These are phyloP conservation scores for Zaprionus africanus DNA, from an alignment of 1,140 invertebrate species.

Conservation along the genomic window DNA sequence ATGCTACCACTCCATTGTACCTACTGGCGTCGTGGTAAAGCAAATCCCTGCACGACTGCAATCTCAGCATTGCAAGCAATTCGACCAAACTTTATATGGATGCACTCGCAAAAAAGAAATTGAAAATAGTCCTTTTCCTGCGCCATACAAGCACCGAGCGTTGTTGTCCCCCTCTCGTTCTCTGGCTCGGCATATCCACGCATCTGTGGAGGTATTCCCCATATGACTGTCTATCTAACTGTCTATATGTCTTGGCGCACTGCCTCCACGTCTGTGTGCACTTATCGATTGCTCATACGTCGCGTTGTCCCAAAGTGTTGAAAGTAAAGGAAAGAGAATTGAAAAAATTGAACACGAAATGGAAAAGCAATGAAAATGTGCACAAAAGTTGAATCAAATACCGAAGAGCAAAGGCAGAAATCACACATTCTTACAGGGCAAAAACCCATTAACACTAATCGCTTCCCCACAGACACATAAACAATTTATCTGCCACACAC, in stretches of 20 bases:
- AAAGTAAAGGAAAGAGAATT: constrained; percentile 41
- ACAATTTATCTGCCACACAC: constrained; percentile 76
- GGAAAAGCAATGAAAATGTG: constrained; percentile 59
- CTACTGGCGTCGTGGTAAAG: constrained; percentile 41
- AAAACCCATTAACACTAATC: constrained; percentile 82
- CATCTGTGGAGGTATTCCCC: constrained; percentile 63
- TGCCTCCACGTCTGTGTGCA: constrained; percentile 59
- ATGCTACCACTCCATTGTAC: neutral
- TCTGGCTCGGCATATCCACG: constrained; percentile 15
- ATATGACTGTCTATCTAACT: constrained; percentile 77
- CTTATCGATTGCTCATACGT: constrained; percentile 78
- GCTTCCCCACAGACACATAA: constrained; percentile 83
- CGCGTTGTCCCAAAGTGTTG: constrained; percentile 63
- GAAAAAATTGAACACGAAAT: constrained; percentile 39
- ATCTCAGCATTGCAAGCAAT: constrained; percentile 73
- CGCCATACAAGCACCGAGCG: neutral
- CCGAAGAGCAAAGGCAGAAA: constrained; percentile 69
- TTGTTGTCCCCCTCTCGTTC: neutral
- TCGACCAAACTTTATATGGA: constrained; percentile 65
- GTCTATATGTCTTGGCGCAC: constrained; percentile 42
- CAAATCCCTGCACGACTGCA: constrained; percentile 65
- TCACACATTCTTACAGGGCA: constrained; percentile 70
- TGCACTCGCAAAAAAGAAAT: constrained; percentile 74
- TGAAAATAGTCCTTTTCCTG: constrained; percentile 62
- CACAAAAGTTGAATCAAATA: constrained; percentile 74